Conservation (phyloP, 2,113 vertebrate species). For the Cairina moschata region DNA sequence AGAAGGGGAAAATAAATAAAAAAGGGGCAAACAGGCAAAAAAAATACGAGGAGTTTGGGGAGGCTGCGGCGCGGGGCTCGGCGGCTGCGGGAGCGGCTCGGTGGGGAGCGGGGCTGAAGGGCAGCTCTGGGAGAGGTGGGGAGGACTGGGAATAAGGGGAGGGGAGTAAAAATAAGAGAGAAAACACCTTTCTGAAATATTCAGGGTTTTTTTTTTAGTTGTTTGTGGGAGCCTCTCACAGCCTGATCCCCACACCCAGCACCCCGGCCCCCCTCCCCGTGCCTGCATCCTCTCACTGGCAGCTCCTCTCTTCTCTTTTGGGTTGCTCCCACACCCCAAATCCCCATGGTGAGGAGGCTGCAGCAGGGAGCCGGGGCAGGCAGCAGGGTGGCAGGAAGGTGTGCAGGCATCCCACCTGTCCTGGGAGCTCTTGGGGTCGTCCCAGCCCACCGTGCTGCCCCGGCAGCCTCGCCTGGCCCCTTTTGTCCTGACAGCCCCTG, state of each 20-base stretch:
- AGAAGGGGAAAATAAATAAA: neutral
- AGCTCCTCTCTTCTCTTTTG: accelerated
- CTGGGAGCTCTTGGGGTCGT: neutral
- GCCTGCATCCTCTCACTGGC: accelerated
- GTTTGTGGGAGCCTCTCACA: accelerated
- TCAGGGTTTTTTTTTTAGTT: neutral
- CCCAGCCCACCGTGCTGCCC: neutral
- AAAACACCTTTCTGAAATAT: neutral
- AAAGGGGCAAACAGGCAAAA: neutral
- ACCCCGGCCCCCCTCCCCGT: accelerated
- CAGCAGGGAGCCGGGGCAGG: accelerated
- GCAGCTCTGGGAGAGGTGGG: neutral
- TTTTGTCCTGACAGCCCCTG: neutral
- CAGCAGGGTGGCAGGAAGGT: neutral
- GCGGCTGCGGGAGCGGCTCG: neutral
- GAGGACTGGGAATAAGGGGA: neutral
- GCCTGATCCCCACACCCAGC: neutral
- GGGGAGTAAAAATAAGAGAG: neutral
- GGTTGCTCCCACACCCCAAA: neutral
- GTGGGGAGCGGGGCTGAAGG: neutral
- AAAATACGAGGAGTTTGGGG: neutral
- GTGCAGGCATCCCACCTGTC: neutral
- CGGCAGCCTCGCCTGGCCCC: accelerated
- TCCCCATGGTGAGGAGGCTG: accelerated
- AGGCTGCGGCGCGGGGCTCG: neutral